Evolutionary conservation across 2,797 vertebrate genomes (phyloP).

Genomic region (Myoxocephalus aenaeus): DNA sequence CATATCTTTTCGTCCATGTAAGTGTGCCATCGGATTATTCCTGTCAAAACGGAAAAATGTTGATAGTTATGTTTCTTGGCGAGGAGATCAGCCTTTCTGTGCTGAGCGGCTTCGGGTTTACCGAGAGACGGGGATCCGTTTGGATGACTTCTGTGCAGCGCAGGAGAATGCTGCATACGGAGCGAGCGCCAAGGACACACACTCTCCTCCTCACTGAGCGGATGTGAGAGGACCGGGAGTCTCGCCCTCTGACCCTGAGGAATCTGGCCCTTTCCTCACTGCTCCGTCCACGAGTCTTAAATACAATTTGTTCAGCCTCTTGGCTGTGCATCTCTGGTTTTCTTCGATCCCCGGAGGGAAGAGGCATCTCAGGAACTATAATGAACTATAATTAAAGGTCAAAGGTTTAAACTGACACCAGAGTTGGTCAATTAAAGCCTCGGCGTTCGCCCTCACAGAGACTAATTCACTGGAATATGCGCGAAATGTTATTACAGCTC

Average conservation of each 20-base stretch:
- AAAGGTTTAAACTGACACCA: neutral
- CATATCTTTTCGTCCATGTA: neutral
- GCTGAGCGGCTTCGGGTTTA: neutral
- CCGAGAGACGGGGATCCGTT: constrained; percentile 27
- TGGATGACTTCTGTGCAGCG: constrained; percentile 14
- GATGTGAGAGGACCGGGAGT: neutral
- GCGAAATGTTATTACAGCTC: neutral
- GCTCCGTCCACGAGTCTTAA: neutral
- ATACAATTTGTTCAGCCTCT: neutral
- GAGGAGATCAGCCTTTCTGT: neutral
- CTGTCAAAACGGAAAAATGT: neutral
- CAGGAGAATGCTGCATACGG: constrained; percentile 9
- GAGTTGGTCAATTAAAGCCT: constrained; percentile 1
- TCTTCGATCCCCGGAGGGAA: neutral
- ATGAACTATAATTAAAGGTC: constrained; percentile 10
- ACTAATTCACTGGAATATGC: neutral
- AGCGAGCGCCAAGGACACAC: constrained; percentile 9
- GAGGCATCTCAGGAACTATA: neutral
- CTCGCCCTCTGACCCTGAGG: neutral
- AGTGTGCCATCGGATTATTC: neutral
- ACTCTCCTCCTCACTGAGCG: neutral
- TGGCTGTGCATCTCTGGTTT: neutral
- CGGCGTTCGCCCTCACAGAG: neutral
- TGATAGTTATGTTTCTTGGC: constrained; percentile 19
- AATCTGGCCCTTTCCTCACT: neutral